Evolutionary conservation across 1,140 invertebrate genomes (phyloP).

Genomic region (Drosophila kikkawai): DNA sequence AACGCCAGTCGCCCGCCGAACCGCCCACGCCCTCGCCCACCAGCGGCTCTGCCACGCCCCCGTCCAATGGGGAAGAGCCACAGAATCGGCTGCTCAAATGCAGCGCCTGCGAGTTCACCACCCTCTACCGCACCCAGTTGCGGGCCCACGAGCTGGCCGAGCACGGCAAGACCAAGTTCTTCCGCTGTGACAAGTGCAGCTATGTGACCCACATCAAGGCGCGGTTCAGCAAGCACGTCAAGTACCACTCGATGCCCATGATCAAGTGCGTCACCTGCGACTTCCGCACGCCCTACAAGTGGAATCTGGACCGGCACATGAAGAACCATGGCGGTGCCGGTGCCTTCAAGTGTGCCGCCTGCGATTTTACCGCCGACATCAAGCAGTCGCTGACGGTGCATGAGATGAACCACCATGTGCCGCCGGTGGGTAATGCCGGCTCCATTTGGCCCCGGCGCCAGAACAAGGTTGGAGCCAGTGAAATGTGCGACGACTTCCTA

Average conservation of each 20-base stretch:
- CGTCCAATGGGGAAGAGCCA: slow-evolving; percentile 70
- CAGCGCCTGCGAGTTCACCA: slow-evolving; percentile 86
- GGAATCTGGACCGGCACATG: slow-evolving; percentile 95
- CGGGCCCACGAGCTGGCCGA: slow-evolving; percentile 87
- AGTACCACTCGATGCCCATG: slow-evolving; percentile 96
- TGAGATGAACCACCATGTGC: slow-evolving; percentile 94
- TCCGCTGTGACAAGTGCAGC: slow-evolving; percentile 94
- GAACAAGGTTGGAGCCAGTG: slow-evolving; percentile 90
- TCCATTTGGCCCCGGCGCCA: slow-evolving; percentile 86
- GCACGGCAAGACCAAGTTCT: slow-evolving; percentile 89
- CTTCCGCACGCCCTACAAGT: slow-evolving; percentile 91
- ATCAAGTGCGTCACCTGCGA: slow-evolving; percentile 97
- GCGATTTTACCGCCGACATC: slow-evolving; percentile 96
- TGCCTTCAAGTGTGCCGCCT: slow-evolving; percentile 93
- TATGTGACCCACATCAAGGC: slow-evolving; percentile 96
- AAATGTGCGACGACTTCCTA: slow-evolving; percentile 85
- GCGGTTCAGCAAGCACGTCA: slow-evolving; percentile 96
- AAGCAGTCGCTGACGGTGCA: slow-evolving; percentile 97
- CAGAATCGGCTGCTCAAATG: slow-evolving; percentile 85
- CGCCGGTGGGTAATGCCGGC: slow-evolving; percentile 88
- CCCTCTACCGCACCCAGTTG: slow-evolving; percentile 84
- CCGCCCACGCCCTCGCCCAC: slow-evolving; percentile 73
- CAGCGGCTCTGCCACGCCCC: slow-evolving; percentile 72
- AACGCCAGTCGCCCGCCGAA: slow-evolving; percentile 59
- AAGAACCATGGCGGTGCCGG: slow-evolving; percentile 94